A percentile compares a stretch with the other conserved stretches of the same genome.
Evolutionary conservation across 2,888 invertebrate genomes (phyloP).

Genomic region (Notodonta dromedarius): DNA sequence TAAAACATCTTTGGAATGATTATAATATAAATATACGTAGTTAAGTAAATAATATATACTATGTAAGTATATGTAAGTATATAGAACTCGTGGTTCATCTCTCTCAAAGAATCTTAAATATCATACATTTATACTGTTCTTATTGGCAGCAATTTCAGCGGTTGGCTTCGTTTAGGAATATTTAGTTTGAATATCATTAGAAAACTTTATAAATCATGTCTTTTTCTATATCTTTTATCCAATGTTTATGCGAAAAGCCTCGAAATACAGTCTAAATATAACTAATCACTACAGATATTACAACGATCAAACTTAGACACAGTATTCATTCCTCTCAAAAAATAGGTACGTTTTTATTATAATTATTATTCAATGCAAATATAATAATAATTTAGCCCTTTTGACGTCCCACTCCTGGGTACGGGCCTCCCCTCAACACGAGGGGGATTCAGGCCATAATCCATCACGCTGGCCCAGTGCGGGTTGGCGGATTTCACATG

Average conservation of each 20-base stretch:
- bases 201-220: constrained; percentile 52
- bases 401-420: too few relatives aligned
- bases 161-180: constrained; percentile 62
- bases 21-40: constrained; percentile 41
- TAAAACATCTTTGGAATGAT: constrained; percentile 78
- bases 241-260: constrained; percentile 66
- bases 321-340: constrained; percentile 20
- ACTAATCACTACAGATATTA: constrained; percentile 52
- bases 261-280: constrained; percentile 65
- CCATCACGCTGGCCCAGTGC: too few relatives aligned
- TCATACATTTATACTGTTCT: constrained; percentile 24
- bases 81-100: constrained; percentile 1
- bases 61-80: constrained; percentile 3
- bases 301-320: constrained; percentile 19
- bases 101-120: background rate
- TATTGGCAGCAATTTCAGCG: constrained; percentile 61
- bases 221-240: constrained; percentile 55
- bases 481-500: too few relatives aligned
- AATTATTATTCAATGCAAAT: too few relatives aligned
- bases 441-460: too few relatives aligned
- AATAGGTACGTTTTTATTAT: too few relatives aligned
- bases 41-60: constrained; percentile 1
- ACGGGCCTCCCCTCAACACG: too few relatives aligned
- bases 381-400: too few relatives aligned
- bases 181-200: constrained; percentile 34